These are phyloP conservation scores for Pogona vitticeps DNA, from an alignment of 2,113 vertebrate genomes.

Conservation along the genomic window DNA sequence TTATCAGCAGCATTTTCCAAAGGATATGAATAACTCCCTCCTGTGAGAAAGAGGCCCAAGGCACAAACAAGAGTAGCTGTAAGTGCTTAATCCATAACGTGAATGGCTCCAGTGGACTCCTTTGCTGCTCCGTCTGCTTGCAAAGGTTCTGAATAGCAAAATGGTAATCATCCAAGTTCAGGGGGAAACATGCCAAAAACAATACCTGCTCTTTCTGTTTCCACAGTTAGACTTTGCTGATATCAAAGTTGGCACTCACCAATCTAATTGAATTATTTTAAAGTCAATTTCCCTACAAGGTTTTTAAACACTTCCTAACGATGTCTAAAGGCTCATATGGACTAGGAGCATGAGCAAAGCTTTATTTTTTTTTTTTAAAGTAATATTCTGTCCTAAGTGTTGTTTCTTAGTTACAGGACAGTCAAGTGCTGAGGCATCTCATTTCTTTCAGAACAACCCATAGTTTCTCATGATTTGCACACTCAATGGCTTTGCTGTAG, in stretches of 20 bases:
- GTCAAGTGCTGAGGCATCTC: too few relatives aligned
- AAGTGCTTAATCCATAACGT: constrained; percentile 60
- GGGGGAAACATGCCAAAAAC: constrained; percentile 66
- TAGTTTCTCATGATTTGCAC: too few relatives aligned
- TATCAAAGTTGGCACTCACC: constrained; percentile 52
- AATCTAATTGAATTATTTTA: constrained; percentile 66
- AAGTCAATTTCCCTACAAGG: constrained; percentile 46
- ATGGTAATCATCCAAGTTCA: constrained; percentile 50
- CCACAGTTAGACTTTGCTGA: constrained; percentile 50
- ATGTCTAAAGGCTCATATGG: constrained; percentile 12
- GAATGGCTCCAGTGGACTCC: constrained; percentile 58
- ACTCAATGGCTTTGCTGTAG: too few relatives aligned
- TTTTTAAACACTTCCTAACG: constrained; percentile 46
- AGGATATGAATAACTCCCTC: constrained; percentile 68
- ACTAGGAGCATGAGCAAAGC: too few relatives aligned
- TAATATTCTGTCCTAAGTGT: too few relatives aligned
- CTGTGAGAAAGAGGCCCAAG: constrained; percentile 64
- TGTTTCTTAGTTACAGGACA: too few relatives aligned
- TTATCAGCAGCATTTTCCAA: constrained; percentile 78
- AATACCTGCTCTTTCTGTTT: constrained; percentile 51
- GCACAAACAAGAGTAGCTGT: constrained; percentile 55
- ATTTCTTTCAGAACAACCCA: too few relatives aligned
- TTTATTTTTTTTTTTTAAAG: too few relatives aligned
- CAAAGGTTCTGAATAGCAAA: constrained; percentile 59
- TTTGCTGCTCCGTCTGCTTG: constrained; percentile 52